A percentile compares a stretch with the other conserved stretches of the same genome.
Conservation (phyloP, 2,113 vertebrate species). For the Pithys albifrons region DNA sequence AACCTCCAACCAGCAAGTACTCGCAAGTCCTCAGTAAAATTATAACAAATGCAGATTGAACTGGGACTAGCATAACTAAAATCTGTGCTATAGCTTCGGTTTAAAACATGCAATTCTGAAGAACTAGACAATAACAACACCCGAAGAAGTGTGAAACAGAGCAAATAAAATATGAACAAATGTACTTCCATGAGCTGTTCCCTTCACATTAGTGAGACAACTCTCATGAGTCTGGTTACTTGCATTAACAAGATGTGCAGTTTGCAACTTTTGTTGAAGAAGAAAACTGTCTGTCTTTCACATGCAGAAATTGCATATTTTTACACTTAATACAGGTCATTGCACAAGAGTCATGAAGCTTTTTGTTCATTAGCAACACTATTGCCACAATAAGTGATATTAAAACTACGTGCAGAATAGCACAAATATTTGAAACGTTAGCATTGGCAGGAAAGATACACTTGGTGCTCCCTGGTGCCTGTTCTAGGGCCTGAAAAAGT, state of each 20-base stretch:
- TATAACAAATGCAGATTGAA: not conserved
- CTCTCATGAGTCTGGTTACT: not conserved
- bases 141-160: not conserved
- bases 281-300: not conserved
- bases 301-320: not conserved
- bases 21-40: not conserved
- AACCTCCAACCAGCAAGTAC: not conserved
- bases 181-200: not conserved
- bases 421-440: conserved; percentile 11
- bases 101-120: not conserved
- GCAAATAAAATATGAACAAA: not conserved
- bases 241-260: not conserved
- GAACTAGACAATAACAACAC: not conserved
- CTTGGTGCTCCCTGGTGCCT: not conserved
- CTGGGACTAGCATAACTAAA: not conserved
- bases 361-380: not conserved
- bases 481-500: not conserved
- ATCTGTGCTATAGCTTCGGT: not conserved
- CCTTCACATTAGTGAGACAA: not conserved
- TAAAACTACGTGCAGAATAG: not conserved
- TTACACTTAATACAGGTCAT: not conserved
- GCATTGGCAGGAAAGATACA: not conserved
- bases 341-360: not conserved
- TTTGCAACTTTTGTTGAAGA: not conserved
- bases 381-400: not conserved